Conservation (phyloP, 2,888 invertebrate genomes). For the Pharmacophagus antenor region DNA sequence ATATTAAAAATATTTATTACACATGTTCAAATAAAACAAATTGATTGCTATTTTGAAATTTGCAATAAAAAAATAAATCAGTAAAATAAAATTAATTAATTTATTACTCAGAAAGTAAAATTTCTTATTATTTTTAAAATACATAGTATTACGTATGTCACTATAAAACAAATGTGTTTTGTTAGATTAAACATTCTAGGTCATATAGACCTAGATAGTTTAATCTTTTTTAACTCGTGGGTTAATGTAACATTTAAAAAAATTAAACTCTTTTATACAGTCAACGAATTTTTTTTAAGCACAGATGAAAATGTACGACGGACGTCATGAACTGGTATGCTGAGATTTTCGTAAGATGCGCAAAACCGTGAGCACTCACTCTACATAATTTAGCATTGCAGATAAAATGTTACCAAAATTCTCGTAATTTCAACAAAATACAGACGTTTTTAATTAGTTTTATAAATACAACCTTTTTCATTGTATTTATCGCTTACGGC, state of each 20-base stretch:
- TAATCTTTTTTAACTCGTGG: background rate
- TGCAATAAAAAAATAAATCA: no score
- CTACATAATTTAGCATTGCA: conserved; percentile 30
- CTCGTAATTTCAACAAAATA: conserved; percentile 19
- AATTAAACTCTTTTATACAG: conserved; percentile 2
- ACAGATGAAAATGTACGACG: conserved; percentile 16
- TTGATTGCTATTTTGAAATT: no score
- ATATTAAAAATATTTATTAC: no score
- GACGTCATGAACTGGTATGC: conserved; percentile 16
- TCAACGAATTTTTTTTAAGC: conserved; percentile 24
- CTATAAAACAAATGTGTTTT: no score
- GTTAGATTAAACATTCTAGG: no score
- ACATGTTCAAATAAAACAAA: no score
- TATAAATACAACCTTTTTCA: background rate
- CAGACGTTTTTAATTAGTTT: conserved; percentile 1
- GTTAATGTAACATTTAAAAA: background rate
- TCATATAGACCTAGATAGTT: background rate
- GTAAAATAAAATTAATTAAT: no score
- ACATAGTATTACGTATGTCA: no score
- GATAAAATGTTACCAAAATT: conserved; percentile 22
- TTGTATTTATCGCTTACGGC: no score
- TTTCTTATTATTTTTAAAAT: no score
- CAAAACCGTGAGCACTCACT: conserved; percentile 24
- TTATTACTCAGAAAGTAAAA: no score
- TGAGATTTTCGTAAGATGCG: conserved; percentile 19